These are phyloP conservation scores for Caradrina clavipalpis DNA, from an alignment of 2,888 invertebrate species.

Conservation along the genomic window DNA sequence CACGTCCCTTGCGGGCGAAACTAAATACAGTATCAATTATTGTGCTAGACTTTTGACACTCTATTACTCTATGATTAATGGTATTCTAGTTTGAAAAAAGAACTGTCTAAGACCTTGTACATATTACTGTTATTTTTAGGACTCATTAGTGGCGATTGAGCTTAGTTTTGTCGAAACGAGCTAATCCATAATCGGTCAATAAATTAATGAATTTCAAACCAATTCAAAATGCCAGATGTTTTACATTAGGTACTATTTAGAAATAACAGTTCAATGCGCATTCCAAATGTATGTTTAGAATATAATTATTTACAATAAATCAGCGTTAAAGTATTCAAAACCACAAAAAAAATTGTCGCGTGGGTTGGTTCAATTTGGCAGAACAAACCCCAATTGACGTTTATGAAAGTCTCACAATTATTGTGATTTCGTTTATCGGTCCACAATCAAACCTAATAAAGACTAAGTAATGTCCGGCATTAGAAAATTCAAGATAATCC, in stretches of 20 bases:
- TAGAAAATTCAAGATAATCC: conserved; percentile 57
- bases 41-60: conserved; percentile 51
- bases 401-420: conserved; percentile 23
- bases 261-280: too few relatives aligned
- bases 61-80: conserved; percentile 61
- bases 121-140: conserved; percentile 2
- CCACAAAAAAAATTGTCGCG: background rate
- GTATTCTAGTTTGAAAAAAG: conserved; percentile 19
- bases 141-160: conserved; percentile 31
- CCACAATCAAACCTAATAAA: conserved; percentile 60
- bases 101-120: conserved; percentile 31
- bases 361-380: background rate
- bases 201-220: too few relatives aligned
- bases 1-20: conserved; percentile 31
- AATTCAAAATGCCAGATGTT: too few relatives aligned
- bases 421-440: conserved; percentile 35
- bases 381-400: conserved; percentile 22
- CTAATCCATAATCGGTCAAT: too few relatives aligned
- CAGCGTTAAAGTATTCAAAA: too few relatives aligned
- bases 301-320: too few relatives aligned
- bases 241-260: too few relatives aligned
- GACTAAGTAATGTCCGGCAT: conserved; percentile 54
- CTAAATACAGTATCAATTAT: conserved; percentile 62
- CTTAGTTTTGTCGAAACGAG: background rate
- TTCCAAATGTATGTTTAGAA: too few relatives aligned